These are phyloP conservation scores for Discoglossus pictus DNA, from an alignment of 2,797 vertebrate genomes.

Conservation along the genomic window DNA sequence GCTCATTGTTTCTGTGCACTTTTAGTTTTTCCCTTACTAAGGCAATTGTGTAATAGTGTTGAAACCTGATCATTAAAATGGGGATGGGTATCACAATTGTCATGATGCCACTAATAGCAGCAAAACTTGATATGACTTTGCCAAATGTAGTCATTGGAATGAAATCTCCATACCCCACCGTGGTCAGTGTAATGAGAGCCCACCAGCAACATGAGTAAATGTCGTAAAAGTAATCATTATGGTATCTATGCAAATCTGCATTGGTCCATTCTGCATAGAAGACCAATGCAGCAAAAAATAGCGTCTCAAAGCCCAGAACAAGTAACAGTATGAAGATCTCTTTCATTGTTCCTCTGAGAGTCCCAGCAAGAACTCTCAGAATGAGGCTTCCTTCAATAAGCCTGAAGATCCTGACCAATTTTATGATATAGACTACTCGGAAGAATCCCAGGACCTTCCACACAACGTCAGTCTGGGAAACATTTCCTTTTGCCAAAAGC, in stretches of 20 bases:
- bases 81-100: slow-evolving; percentile 56
- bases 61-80: slow-evolving; percentile 56
- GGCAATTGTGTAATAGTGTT: slow-evolving; percentile 55
- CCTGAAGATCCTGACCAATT: slow-evolving; percentile 54
- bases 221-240: slow-evolving; percentile 22
- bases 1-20: slow-evolving; percentile 2
- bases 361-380: slow-evolving; percentile 54
- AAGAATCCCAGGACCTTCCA: slow-evolving; percentile 47
- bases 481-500: slow-evolving; percentile 39
- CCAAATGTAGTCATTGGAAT: slow-evolving; percentile 37
- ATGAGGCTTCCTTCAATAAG: slow-evolving; percentile 54
- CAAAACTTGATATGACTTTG: slow-evolving; percentile 46
- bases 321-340: slow-evolving; percentile 57
- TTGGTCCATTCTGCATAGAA: slow-evolving; percentile 54
- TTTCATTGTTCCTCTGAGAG: slow-evolving; percentile 51
- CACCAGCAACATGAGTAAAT: slow-evolving; percentile 57
- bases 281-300: slow-evolving; percentile 57
- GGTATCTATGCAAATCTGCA: slow-evolving; percentile 9
- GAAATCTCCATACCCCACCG: slow-evolving; percentile 54
- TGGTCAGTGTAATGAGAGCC: slow-evolving; percentile 58
- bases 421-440: slow-evolving; percentile 50
- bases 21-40: slow-evolving; percentile 53
- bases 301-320: slow-evolving; percentile 54
- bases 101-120: slow-evolving; percentile 44
- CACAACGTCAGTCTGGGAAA: slow-evolving; percentile 11